Evolutionary conservation across 1,140 invertebrate genomes (phyloP).

Genomic region (Drosophila yakuba): DNA sequence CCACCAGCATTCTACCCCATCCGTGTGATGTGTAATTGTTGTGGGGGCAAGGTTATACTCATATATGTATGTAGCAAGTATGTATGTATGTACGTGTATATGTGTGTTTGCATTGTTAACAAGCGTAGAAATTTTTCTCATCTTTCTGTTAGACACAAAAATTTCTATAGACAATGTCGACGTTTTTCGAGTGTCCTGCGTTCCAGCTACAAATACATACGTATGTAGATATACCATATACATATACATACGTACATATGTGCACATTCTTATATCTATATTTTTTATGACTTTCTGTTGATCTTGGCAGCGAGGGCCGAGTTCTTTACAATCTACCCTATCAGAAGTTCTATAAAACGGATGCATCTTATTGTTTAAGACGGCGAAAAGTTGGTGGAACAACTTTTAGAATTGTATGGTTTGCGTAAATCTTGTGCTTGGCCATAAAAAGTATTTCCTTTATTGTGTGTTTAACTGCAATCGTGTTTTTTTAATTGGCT

Average conservation of each 20-base stretch:
- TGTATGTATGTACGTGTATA: slow-evolving; percentile 24
- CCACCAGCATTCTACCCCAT: background rate
- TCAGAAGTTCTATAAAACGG: slow-evolving; percentile 38
- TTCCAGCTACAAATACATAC: slow-evolving; percentile 11
- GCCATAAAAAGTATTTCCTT: slow-evolving; percentile 12
- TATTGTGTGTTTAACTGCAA: slow-evolving; percentile 19
- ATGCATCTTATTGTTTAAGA: slow-evolving; percentile 47
- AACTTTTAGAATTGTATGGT: slow-evolving; percentile 5
- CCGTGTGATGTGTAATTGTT: slow-evolving; percentile 36
- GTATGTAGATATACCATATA: background rate
- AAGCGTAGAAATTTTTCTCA: slow-evolving; percentile 68
- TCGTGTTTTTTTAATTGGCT: background rate
- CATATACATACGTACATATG: background rate
- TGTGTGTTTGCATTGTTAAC: slow-evolving; percentile 73
- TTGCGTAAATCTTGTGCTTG: background rate
- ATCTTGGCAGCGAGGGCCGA: slow-evolving; percentile 47
- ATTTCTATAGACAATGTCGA: slow-evolving; percentile 63
- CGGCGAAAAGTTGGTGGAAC: slow-evolving; percentile 10
- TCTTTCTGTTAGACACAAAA: slow-evolving; percentile 69
- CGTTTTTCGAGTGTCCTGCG: slow-evolving; percentile 38
- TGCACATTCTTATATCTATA: slow-evolving; percentile 63
- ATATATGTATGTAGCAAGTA: slow-evolving; percentile 3
- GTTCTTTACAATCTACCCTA: slow-evolving; percentile 46
- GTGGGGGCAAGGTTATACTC: slow-evolving; percentile 25
- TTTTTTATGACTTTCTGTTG: slow-evolving; percentile 81